Evolutionary conservation across 2,797 vertebrate genomes (phyloP), one percentile per base, ranked within the genome.

Genomic region (Allobates femoralis): DNA sequence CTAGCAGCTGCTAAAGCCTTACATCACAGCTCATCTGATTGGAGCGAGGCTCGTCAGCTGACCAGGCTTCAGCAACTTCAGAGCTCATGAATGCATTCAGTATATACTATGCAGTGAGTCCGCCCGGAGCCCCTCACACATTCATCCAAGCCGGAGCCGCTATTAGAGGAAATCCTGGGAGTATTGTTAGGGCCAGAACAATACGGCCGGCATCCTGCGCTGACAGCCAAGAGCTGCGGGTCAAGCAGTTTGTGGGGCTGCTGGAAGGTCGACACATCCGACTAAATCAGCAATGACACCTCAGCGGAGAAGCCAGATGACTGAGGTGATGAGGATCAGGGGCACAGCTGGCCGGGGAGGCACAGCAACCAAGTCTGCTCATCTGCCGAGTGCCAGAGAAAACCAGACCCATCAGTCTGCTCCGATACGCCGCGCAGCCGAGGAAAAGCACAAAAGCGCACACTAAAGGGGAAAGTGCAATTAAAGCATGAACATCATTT

Each of bases 21-120:
- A 96, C 96, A 98, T 96, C 97, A 96, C 94, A 94, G 95, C 90
- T 94, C 94, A 93, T 96, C 96, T 94, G 96, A 98, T 98, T 98
- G 97, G 97, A 95, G 95, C 94, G 91, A 87, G 79, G 77, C 58
- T 86, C 1, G 95, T 96, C 97, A 99, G 96, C 96, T 98, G 97
- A 97, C 94, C 75, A 93, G 89, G 90, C 89, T 92, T 94, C 94
- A 93, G 94, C 93, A 97, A 97, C 95, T 98, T 97, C 95, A 93
- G 94, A 93, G 93, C 90, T 91, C 91, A 91, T 89, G 85, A 91
- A 90, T 83, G 92, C 93, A 92, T 86, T 90, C 89, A 88, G 90
- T 88, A 6, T 46, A 6, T 11, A 91, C 85, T 86, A 93, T 92
- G 92, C 91, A 93, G 93, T 92, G 92, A 93, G 93, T 30, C 93